Evolutionary conservation across 2,113 vertebrate genomes (phyloP), one percentile per base, ranked within the genome.

Genomic region (Istiophorus platypterus): DNA sequence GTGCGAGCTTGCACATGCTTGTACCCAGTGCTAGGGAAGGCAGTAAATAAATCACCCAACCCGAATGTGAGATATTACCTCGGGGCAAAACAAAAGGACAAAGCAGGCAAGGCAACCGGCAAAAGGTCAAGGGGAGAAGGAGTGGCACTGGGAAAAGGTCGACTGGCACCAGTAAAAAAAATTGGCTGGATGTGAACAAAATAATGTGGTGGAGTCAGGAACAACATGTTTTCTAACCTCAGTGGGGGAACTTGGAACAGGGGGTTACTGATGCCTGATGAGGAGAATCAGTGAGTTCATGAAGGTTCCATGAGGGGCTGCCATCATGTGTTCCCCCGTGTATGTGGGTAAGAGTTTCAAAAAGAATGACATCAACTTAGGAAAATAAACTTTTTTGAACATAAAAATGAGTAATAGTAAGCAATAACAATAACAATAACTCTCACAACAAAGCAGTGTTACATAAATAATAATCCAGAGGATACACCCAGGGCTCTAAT

Each of bases 91-190:
- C 79, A 76, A 91, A 93, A 89, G 88, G 92, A 89, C 84, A 91
- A 84, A 91, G 88, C 80, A 81, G 89, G 84, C 71, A 78, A 34
- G 31, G 72, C 51, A 62, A 90, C 82, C 81, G 37, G 78, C 39
- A 58, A 78, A 95, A 95, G 92, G 94, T 94, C 94, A 94, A 95
- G 90, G 90, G 85, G 90, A 82, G 71, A 66, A 82, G 69, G 81
- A 85, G 86, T 81, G 66, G 80, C 45, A 56, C 22, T 26, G 62
- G 88, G 85, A 88, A 94, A 95, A 93, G 92, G 92, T 94, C 90
- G 71, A 39, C 82, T 61, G 66, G 89, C 77, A 87, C 67, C 74
- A 78, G 75, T 80, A 42, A 42, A 91, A 89, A 90, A 91, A 89
- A 90, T 80, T 29, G 73, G 85, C 51, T 76, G 81, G 63, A 85